Percentiles rank a stretch among this genome's conserved stretches.
phyloP scores from a whole-genome alignment of 2,888 invertebrate genomes.

The Tholera decimalis region DNA sequence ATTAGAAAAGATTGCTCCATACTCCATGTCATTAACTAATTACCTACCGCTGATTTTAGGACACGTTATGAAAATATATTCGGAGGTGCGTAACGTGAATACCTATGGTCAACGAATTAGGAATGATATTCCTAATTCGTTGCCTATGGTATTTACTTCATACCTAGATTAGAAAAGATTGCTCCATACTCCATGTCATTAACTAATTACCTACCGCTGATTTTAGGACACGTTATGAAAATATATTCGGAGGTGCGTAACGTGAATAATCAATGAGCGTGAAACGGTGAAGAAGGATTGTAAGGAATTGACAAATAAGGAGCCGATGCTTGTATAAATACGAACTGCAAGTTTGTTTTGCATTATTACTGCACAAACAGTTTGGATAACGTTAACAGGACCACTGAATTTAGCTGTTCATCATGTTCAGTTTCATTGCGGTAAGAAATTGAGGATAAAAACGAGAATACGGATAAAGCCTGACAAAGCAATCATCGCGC shows the following conservation, averaged over 20 bases:
- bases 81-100: constrained; percentile 75
- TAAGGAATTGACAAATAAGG: constrained; percentile 77
- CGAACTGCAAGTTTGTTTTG: constrained; percentile 53
- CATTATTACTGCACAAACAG: constrained; percentile 66
- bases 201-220: constrained; percentile 69
- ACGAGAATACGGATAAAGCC: neutral
- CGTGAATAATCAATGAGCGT: constrained; percentile 85
- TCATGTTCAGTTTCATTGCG: constrained; percentile 82
- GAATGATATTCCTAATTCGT: too few species aligned
- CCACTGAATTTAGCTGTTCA: constrained; percentile 58
- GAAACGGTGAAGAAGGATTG: constrained; percentile 82
- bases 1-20: too few species aligned
- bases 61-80: constrained; percentile 81
- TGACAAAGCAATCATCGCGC: neutral
- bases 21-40: constrained; percentile 70
- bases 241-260: constrained; percentile 70
- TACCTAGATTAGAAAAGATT: neutral
- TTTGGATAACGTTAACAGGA: constrained; percentile 64
- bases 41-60: constrained; percentile 72
- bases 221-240: constrained; percentile 82
- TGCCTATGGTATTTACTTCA: too few species aligned
- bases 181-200: constrained; percentile 32
- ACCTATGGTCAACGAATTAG: too few species aligned
- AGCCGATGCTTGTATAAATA: constrained; percentile 79
- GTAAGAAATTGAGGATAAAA: constrained; percentile 71